Evolutionary conservation across 1,140 invertebrate genomes (phyloP).

Genomic region (Drosophila nannoptera): DNA sequence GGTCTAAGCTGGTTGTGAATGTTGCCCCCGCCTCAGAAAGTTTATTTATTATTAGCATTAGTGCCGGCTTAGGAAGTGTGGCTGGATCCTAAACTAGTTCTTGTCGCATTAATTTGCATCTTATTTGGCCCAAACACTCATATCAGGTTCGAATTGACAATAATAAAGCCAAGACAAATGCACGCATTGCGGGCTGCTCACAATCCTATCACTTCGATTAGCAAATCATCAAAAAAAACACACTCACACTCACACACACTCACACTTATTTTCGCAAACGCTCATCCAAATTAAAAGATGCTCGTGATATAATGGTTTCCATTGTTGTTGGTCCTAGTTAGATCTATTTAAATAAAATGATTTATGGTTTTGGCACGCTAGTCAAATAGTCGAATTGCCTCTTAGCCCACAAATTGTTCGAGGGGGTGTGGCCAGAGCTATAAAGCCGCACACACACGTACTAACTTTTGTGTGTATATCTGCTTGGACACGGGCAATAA

Average conservation of each 20-base stretch:
- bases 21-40: constrained; percentile 38
- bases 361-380: constrained; percentile 9
- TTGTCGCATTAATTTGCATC: constrained; percentile 41
- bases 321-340: constrained; percentile 2
- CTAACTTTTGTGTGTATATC: too few species aligned
- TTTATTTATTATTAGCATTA: constrained; percentile 67
- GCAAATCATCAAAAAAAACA: not conserved
- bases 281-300: too few species aligned
- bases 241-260: not conserved
- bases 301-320: too few species aligned
- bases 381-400: constrained; percentile 11
- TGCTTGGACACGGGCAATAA: constrained; percentile 14
- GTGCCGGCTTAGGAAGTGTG: constrained; percentile 51
- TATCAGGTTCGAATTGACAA: constrained; percentile 19
- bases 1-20: constrained; percentile 24
- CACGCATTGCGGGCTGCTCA: constrained; percentile 6
- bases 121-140: constrained; percentile 10
- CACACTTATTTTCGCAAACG: not conserved
- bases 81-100: constrained; percentile 58
- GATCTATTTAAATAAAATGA: constrained; percentile 4
- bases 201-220: constrained; percentile 12
- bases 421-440: constrained; percentile 18
- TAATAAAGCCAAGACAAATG: not conserved
- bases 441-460: constrained; percentile 7
- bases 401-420: constrained; percentile 4